Percentiles rank a stretch among this genome's conserved stretches.
These are phyloP conservation scores for Tetramorium alpestre DNA, from an alignment of 1,140 invertebrate species.

Conservation along the genomic window DNA sequence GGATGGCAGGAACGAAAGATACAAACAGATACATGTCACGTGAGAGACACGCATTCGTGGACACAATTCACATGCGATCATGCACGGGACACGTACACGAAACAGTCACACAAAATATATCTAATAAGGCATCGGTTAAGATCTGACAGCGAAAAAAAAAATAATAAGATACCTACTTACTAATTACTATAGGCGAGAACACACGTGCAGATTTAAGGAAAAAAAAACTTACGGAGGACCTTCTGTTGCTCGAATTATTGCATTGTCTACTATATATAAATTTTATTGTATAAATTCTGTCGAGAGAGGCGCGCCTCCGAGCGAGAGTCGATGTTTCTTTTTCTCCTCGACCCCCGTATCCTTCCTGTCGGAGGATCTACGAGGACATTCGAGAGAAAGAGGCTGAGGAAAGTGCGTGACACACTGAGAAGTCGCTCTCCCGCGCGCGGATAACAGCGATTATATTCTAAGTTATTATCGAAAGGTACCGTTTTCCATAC, in stretches of 20 bases:
- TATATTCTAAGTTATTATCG: neutral
- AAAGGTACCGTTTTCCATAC: neutral
- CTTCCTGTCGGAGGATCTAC: slow-evolving; percentile 4
- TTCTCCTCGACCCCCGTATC: slow-evolving; percentile 46
- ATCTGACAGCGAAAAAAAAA: slow-evolving; percentile 75
- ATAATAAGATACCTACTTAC: slow-evolving; percentile 75
- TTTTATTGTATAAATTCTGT: slow-evolving; percentile 82
- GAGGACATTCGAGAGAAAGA: neutral
- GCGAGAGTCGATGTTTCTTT: slow-evolving; percentile 70
- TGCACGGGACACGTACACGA: slow-evolving; percentile 14
- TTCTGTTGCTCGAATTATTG: slow-evolving; percentile 80
- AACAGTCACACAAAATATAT: slow-evolving; percentile 61
- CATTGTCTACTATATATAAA: slow-evolving; percentile 78
- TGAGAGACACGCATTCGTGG: slow-evolving; percentile 9
- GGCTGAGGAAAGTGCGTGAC: slow-evolving; percentile 1
- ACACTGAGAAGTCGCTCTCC: neutral
- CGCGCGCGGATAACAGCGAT: neutral
- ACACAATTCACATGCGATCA: slow-evolving; percentile 18
- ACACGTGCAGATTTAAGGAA: slow-evolving; percentile 62
- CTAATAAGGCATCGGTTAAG: slow-evolving; percentile 77
- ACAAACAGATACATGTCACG: slow-evolving; percentile 15
- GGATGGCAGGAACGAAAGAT: slow-evolving; percentile 36
- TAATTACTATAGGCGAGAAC: slow-evolving; percentile 71
- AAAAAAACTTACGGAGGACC: slow-evolving; percentile 68
- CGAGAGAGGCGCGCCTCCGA: slow-evolving; percentile 73